Base-by-base conservation (phyloP, 2,113 vertebrate species). In the Benitochromis conjunctus region DNA sequence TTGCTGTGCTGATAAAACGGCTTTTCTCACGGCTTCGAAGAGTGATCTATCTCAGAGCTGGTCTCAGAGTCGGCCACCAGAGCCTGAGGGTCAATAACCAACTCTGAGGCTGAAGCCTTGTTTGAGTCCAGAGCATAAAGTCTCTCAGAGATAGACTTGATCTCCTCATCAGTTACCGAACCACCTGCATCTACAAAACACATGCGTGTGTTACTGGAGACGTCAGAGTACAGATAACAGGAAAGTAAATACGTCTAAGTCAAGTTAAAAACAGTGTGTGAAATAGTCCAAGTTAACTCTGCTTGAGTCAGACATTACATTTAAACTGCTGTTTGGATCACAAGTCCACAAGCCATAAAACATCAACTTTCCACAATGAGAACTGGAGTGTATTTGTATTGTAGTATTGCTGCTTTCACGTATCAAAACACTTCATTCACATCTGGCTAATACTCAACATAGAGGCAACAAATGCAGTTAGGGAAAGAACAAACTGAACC, bases 51-150 rank as follows among this genome's bases (percentile, higher is more conserved):
- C 19, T 84, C 24, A 31, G 93, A 89, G 1, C 83, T 57, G 0
- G 96, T 97, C 86, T 98, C 81, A 0, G 93, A 95, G 0, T 95
- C 31, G 0, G 80, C 7, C 1, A 97, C 93, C 9, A 80, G 82
- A 79, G 93, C 88, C 92, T 99, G 99, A 9, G 96, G 95, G 83
- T 98, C 96, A 16, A 99, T 58, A 74, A 91, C 1, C 60, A 99
- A 79, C 84, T 98, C 95, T 0, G 91, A 79, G 2, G 95, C 90
- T 1, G 81, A 93, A 43, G 98, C 98, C 84, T 94, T 97, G 95
- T 99, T 99, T 55, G 58, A 91, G 2, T 99, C 98, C 3, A 91
- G 82, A n/a, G 26, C 2, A 1, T 97, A 97, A 13, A 99, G 96
- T 26, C 82, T 86, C 94, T 99, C 98, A 1, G 98, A 99, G 80